Percentiles rank a stretch among this genome's conserved stretches.
These are phyloP conservation scores for Stichodactyla helianthus DNA, from an alignment of 64 coral and sea anemone genomes.

Conservation along the genomic window DNA sequence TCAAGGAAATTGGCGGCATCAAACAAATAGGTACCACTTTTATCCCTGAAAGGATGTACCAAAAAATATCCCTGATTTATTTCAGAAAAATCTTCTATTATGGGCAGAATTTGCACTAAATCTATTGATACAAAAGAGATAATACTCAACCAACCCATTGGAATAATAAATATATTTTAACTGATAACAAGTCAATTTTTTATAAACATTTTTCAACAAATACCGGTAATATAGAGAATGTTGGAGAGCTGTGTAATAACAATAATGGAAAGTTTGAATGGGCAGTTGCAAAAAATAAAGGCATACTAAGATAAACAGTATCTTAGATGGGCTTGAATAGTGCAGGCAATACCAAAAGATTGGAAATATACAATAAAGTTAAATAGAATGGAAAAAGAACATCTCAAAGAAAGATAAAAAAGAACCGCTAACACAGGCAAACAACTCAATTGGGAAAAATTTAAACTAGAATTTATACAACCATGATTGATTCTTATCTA, in stretches of 20 bases:
- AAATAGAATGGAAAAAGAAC: neutral
- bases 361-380: too few relatives aligned
- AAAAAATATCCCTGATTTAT: slow-evolving; percentile 2
- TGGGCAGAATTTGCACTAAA: neutral
- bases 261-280: slow-evolving; percentile 7
- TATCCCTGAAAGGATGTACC: neutral
- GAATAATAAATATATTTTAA: too few relatives aligned
- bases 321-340: too few relatives aligned
- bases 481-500: too few relatives aligned
- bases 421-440: too few relatives aligned
- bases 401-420: too few relatives aligned
- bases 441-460: too few relatives aligned
- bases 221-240: neutral
- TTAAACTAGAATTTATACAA: too few relatives aligned
- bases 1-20: neutral
- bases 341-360: too few relatives aligned
- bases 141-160: neutral
- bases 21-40: neutral
- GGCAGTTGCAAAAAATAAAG: slow-evolving; percentile 2
- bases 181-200: neutral
- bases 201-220: neutral
- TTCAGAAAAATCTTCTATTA: neutral
- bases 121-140: neutral
- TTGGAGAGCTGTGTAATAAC: neutral
- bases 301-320: neutral